Percentiles rank a stretch among this genome's conserved stretches.
Evolutionary conservation across 2,888 invertebrate species (phyloP).

Genomic region (Oeneis ivallda): DNA sequence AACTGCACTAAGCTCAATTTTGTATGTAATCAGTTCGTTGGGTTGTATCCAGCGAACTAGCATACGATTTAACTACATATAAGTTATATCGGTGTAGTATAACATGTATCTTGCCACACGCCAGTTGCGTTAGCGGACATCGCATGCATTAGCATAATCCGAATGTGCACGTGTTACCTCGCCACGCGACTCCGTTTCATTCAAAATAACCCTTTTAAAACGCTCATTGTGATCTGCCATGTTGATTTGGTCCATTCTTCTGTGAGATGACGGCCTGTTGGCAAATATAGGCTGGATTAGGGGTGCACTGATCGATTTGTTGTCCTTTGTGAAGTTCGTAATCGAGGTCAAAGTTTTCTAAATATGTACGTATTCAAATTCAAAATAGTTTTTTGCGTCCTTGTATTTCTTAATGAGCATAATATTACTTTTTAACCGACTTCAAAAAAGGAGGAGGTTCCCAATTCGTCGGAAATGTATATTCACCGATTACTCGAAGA

Average conservation of each 20-base stretch:
- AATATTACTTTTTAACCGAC: too few relatives aligned
- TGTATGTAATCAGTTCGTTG: not conserved
- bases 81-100: not conserved
- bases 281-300: slow-evolving; percentile 44
- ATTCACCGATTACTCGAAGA: too few relatives aligned
- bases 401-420: too few relatives aligned
- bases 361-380: not conserved
- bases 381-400: too few relatives aligned
- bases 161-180: slow-evolving; percentile 47
- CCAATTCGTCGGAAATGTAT: too few relatives aligned
- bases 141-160: slow-evolving; percentile 58
- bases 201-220: slow-evolving; percentile 46
- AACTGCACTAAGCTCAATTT: not conserved
- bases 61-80: too few relatives aligned
- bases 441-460: too few relatives aligned
- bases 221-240: slow-evolving; percentile 41
- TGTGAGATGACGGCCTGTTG: slow-evolving; percentile 46
- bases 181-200: slow-evolving; percentile 49
- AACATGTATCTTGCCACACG: slow-evolving; percentile 21
- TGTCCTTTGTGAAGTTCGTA: slow-evolving; percentile 4
- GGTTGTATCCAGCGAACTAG: not conserved
- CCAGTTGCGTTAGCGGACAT: slow-evolving; percentile 42
- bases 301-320: slow-evolving; percentile 27
- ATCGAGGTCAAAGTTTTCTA: slow-evolving; percentile 21
- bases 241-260: slow-evolving; percentile 42